Evolutionary conservation across 2,797 vertebrate genomes (phyloP), one percentile per base, ranked within the genome.

Genomic region (Notolepis coatsorum): DNA sequence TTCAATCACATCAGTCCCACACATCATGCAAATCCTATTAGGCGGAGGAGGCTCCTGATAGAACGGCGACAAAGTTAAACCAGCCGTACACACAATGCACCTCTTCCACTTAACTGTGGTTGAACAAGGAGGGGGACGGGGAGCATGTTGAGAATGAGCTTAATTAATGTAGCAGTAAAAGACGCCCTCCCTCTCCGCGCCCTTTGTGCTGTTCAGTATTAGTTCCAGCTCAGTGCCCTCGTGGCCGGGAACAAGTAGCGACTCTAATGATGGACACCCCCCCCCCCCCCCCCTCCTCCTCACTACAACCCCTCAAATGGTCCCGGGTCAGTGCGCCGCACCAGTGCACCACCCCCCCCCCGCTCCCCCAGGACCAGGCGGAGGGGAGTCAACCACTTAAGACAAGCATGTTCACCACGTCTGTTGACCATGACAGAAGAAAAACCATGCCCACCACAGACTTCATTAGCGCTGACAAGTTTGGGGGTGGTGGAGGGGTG

Each of bases 81-180:
- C 61, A 58, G 52, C 31, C 54, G 12, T 10, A 63, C 65, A 2
- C 7, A 56, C 75, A 64, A 55, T 13, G 60, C 57, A 15, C 42
- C 51, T 65, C 67, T 68, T 51, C 68, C 59, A 50, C 73, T 56
- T 85, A 82, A 81, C 71, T 79, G 71, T 57, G 49, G 65, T 65
- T 50, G 70, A 62, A 71, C 56, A 76, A 53, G 80, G 79, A n/a
- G n/a, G 72, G 69, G 77, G 68, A 78, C 65, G 31, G 84, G 79
- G 59, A 71, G 77, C 77, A 74, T 83, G 87, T 90, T 77, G 86
- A 76, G 86, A 81, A 85, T 85, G 85, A 89, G 90, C 87, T 94
- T 95, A 95, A 96, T 96, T 95, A 95, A 95, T 93, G 93, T 94
- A 92, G 89, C 92, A 91, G 87, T 92, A 94, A 94, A 95, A 84